Conservation (phyloP, 2,888 invertebrate genomes). For the Galeruca laticollis region DNA sequence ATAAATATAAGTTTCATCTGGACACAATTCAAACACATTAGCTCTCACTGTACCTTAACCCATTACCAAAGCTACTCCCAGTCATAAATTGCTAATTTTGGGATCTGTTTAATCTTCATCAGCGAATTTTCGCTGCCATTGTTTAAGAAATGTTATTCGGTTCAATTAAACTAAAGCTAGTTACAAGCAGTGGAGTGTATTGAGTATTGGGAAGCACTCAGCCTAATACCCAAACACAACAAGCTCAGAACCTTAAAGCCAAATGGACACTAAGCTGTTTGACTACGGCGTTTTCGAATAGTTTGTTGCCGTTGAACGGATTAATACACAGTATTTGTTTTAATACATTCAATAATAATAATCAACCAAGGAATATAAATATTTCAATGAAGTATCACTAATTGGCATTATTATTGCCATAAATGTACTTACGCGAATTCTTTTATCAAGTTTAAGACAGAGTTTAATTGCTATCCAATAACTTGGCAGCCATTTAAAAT, state of each 20-base stretch:
- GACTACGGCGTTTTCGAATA: constrained; percentile 21
- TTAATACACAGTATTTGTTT: background rate
- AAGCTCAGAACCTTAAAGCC: constrained; percentile 18
- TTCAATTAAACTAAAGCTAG: constrained; percentile 1
- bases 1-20: no score
- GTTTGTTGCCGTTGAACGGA: constrained; percentile 7
- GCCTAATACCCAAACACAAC: constrained; percentile 23
- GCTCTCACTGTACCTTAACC: no score
- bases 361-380: background rate
- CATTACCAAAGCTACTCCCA: no score
- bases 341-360: background rate
- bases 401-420: no score
- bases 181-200: constrained; percentile 5
- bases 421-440: no score
- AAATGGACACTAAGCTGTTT: constrained; percentile 25
- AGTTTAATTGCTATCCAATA: no score
- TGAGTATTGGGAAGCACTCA: constrained; percentile 26
- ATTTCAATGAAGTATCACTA: background rate
- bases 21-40: no score
- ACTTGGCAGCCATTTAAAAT: no score
- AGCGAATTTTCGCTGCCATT: background rate
- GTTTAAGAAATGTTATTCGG: constrained; percentile 5
- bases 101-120: no score
- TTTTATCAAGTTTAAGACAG: no score
- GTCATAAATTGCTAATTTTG: no score